A percentile compares a stretch with the other conserved stretches of the same genome.
These are phyloP conservation scores for Microcebus murinus DNA, from an alignment of 2,113 vertebrate species.

Conservation along the genomic window DNA sequence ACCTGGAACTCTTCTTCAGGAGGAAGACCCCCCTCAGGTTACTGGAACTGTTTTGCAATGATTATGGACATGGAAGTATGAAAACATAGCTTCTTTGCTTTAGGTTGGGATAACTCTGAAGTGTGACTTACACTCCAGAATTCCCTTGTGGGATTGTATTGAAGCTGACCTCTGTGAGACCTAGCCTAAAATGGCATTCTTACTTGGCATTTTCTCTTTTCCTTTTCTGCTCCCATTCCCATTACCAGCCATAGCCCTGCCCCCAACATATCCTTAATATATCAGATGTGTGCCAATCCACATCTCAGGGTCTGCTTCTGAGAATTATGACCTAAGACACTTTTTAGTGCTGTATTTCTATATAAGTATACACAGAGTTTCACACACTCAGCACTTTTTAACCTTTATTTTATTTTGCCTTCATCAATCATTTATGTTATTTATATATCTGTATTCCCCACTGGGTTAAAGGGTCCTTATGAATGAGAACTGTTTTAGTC, in stretches of 20 bases:
- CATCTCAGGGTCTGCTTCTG: neutral
- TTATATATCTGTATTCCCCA: neutral
- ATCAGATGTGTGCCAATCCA: neutral
- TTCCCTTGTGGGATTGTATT: neutral
- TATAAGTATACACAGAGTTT: neutral
- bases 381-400: neutral
- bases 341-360: neutral
- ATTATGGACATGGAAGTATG: neutral
- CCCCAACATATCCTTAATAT: neutral
- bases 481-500: neutral
- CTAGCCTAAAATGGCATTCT: neutral
- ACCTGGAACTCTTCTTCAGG: neutral
- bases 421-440: neutral
- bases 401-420: neutral
- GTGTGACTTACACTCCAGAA: neutral
- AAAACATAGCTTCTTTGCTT: neutral
- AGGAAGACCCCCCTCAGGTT: neutral
- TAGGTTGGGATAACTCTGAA: neutral
- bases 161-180: neutral
- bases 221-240: neutral
- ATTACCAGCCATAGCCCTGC: neutral
- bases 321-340: neutral
- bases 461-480: neutral
- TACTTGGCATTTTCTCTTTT: neutral
- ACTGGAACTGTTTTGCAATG: neutral